phyloP scores from a whole-genome alignment of 2,888 invertebrate genomes.

The Amorpha juglandis region DNA sequence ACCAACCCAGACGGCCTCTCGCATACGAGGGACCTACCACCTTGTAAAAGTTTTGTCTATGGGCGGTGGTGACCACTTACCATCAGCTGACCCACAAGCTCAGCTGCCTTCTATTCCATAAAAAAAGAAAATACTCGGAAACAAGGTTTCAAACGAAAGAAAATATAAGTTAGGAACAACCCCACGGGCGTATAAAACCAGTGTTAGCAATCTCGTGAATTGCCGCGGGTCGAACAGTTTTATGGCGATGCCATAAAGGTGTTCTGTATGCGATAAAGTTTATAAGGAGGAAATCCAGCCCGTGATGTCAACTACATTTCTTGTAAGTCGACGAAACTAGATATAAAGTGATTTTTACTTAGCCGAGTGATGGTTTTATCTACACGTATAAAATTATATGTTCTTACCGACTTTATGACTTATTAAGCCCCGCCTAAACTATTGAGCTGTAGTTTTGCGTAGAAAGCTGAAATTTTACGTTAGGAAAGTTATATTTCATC shows the following conservation, averaged over 20 bases:
- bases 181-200: constrained; percentile 15
- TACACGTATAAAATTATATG: not conserved
- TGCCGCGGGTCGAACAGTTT: constrained; percentile 43
- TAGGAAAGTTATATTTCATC: too few relatives aligned
- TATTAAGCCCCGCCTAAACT: too few relatives aligned
- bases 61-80: too few relatives aligned
- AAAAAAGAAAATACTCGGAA: too few relatives aligned
- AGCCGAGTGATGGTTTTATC: not conserved
- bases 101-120: too few relatives aligned
- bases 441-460: too few relatives aligned
- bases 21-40: too few relatives aligned
- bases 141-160: constrained; percentile 17
- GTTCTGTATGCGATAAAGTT: constrained; percentile 31
- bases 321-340: constrained; percentile 2
- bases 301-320: constrained; percentile 15
- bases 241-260: constrained; percentile 50
- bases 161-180: constrained; percentile 11
- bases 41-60: too few relatives aligned
- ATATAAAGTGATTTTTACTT: not conserved
- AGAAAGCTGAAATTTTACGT: too few relatives aligned
- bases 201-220: constrained; percentile 41
- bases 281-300: constrained; percentile 26
- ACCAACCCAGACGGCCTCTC: too few relatives aligned
- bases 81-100: too few relatives aligned
- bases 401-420: too few relatives aligned